These are phyloP conservation scores for Anser cygnoides DNA, from an alignment of 2,113 vertebrate species.

Conservation along the genomic window DNA sequence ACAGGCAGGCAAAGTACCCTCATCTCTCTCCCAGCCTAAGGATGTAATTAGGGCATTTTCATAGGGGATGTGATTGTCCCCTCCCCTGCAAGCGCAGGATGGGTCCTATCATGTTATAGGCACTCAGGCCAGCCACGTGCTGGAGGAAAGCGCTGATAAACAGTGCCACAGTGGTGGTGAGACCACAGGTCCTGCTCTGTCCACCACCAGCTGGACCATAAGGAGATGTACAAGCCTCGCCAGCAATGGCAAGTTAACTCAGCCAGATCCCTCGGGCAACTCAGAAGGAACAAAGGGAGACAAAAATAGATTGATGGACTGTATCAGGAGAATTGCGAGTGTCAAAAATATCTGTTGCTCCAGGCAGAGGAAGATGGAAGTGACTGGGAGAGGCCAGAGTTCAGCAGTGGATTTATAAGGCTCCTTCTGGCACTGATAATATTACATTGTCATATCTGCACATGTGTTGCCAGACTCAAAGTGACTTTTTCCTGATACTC, in stretches of 20 bases:
- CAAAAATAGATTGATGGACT: slow-evolving; percentile 53
- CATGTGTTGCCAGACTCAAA: not conserved
- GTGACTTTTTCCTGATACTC: not conserved
- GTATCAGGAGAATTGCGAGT: slow-evolving; percentile 53
- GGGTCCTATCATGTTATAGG: fast-evolving
- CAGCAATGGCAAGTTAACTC: not conserved
- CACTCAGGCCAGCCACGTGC: not conserved
- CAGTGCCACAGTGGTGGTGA: not conserved
- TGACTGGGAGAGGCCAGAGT: slow-evolving; percentile 49
- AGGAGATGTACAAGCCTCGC: not conserved
- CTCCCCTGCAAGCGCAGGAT: fast-evolving
- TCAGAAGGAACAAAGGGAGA: slow-evolving; percentile 43
- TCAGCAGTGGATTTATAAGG: slow-evolving; percentile 55
- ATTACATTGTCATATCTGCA: slow-evolving; percentile 25
- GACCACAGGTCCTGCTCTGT: fast-evolving
- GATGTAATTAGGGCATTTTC: not conserved
- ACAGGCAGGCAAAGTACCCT: not conserved
- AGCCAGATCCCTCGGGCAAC: not conserved
- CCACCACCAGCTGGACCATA: not conserved
- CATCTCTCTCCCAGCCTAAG: not conserved
- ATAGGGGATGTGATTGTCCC: not conserved
- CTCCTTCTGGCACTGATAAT: slow-evolving; percentile 42
- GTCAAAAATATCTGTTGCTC: slow-evolving; percentile 62
- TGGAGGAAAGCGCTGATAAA: fast-evolving
- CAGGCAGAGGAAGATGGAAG: slow-evolving; percentile 54